phyloP scores from a whole-genome alignment of 2,113 vertebrate genomes.

The Heterotis niloticus region DNA sequence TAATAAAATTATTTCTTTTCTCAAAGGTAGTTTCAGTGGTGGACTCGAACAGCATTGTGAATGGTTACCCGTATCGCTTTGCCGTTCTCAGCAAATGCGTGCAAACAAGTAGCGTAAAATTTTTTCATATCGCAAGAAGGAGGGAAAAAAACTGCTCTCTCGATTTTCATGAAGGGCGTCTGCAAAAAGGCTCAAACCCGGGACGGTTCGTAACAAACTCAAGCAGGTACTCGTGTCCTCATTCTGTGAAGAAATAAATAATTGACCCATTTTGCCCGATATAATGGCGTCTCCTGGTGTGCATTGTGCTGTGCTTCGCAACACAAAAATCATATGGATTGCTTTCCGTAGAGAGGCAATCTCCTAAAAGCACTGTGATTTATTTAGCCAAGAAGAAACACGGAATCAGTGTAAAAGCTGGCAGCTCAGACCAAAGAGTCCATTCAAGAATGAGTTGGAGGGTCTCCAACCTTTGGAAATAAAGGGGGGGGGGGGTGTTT shows the following conservation, averaged over 20 bases:
- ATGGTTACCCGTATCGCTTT: slow-evolving; percentile 17
- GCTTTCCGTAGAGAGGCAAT: slow-evolving; percentile 50
- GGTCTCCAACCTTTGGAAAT: slow-evolving; percentile 65
- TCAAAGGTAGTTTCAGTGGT: no score
- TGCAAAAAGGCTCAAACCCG: neutral
- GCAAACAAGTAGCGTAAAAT: slow-evolving; percentile 25
- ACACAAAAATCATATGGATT: slow-evolving; percentile 30
- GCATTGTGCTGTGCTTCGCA: slow-evolving; percentile 30
- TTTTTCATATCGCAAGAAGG: slow-evolving; percentile 23
- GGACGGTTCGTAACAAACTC: neutral
- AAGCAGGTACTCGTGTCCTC: neutral
- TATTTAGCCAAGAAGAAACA: slow-evolving; percentile 61
- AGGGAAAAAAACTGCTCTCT: slow-evolving; percentile 18
- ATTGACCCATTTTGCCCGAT: slow-evolving; percentile 29
- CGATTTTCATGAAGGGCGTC: slow-evolving; percentile 22
- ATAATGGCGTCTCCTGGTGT: slow-evolving; percentile 40
- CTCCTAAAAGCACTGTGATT: slow-evolving; percentile 61
- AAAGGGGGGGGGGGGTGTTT: slow-evolving; percentile 60
- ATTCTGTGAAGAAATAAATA: slow-evolving; percentile 7
- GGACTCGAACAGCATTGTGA: neutral
- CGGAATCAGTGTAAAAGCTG: slow-evolving; percentile 60
- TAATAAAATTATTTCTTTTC: no score
- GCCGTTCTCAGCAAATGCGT: slow-evolving; percentile 45
- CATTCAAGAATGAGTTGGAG: slow-evolving; percentile 58
- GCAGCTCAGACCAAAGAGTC: slow-evolving; percentile 56